These are phyloP conservation scores for Pediacus dermestoides DNA, from an alignment of 2,888 invertebrate species.

Conservation along the genomic window DNA sequence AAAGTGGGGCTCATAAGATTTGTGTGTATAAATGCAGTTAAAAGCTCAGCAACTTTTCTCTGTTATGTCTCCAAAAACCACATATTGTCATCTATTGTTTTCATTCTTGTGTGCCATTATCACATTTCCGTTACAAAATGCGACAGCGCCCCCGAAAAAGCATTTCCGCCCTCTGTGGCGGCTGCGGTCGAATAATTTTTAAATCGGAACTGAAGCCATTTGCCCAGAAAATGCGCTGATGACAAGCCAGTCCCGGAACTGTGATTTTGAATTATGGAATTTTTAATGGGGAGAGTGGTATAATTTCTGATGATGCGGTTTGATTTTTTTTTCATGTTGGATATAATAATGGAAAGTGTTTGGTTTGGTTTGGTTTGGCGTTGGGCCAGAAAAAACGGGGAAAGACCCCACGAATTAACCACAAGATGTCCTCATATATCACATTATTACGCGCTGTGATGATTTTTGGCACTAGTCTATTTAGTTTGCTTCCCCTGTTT, in stretches of 20 bases:
- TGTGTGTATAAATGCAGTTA: conserved; percentile 21
- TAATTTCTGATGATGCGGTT: too few relatives aligned
- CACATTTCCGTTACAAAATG: conserved; percentile 20
- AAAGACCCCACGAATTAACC: conserved; percentile 46
- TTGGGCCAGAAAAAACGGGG: too few relatives aligned
- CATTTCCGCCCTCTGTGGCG: conserved; percentile 21
- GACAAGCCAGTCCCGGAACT: conserved; percentile 39
- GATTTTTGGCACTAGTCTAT: conserved; percentile 45
- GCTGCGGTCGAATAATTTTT: conserved; percentile 32
- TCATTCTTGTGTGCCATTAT: conserved; percentile 21
- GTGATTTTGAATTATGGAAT: conserved; percentile 46
- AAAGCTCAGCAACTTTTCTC: too few relatives aligned
- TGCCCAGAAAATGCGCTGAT: too few relatives aligned
- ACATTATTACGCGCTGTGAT: conserved; percentile 47
- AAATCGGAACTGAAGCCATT: conserved; percentile 44
- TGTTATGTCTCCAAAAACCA: too few relatives aligned
- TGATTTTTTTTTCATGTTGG: too few relatives aligned
- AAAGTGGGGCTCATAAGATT: conserved; percentile 17
- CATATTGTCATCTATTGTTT: conserved; percentile 21
- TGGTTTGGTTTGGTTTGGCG: too few relatives aligned
- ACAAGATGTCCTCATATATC: conserved; percentile 46
- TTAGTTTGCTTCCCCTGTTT: conserved; percentile 38
- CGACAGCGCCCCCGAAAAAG: conserved; percentile 29
- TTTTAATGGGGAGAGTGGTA: too few relatives aligned
- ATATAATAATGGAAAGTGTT: too few relatives aligned